Conservation (phyloP, 2,888 invertebrate genomes). For the Norana najaformis region DNA sequence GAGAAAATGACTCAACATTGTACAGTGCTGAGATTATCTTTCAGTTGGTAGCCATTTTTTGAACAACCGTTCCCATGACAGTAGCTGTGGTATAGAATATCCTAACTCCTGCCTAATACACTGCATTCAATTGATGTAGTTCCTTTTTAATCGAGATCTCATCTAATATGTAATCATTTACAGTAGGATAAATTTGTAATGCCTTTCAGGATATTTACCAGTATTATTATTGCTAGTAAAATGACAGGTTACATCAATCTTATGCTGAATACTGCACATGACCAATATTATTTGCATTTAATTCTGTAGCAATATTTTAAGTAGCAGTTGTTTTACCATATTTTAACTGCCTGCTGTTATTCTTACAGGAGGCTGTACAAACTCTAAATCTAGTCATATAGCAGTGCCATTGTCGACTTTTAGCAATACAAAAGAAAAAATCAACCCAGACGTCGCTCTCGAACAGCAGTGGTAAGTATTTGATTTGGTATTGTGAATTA, state of each 20-base stretch:
- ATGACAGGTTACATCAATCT: too few species aligned
- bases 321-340: background rate
- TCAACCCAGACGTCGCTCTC: background rate
- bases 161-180: too few species aligned
- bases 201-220: too few species aligned
- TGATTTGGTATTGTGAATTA: background rate
- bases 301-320: background rate
- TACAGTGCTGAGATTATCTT: too few species aligned
- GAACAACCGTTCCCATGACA: too few species aligned
- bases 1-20: too few species aligned
- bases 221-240: too few species aligned
- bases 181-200: too few species aligned
- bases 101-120: background rate
- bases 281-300: background rate
- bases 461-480: conserved; percentile 22
- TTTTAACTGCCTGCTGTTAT: background rate
- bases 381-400: background rate
- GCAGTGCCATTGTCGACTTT: background rate
- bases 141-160: too few species aligned
- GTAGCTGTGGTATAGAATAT: background rate
- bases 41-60: too few species aligned
- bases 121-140: background rate
- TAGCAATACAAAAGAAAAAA: conserved; percentile 22
- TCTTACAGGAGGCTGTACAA: conserved; percentile 8
- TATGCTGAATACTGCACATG: too few species aligned